These are phyloP conservation scores for Drosophila eohydei DNA, from an alignment of 2,888 invertebrate species.

Conservation along the genomic window DNA sequence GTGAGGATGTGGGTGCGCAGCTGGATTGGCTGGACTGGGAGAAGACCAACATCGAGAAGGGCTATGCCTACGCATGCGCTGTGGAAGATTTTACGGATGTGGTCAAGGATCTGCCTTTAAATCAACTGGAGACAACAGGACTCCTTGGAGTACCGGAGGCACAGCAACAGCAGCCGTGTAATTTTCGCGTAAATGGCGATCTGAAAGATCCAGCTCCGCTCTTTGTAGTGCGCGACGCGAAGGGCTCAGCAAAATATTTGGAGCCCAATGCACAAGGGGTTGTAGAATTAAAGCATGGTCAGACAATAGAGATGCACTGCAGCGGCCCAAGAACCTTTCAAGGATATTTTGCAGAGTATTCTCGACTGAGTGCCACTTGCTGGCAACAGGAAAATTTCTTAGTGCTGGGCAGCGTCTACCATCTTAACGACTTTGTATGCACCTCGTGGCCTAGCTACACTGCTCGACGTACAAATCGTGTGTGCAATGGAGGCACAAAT, in stretches of 20 bases:
- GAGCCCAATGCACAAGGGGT: conserved; percentile 61
- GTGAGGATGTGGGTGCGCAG: conserved; percentile 66
- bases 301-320: conserved; percentile 62
- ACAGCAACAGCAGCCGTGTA: conserved; percentile 21
- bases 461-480: conserved; percentile 70
- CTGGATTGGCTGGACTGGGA: conserved; percentile 71
- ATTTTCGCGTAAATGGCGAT: conserved; percentile 66
- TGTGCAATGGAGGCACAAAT: conserved; percentile 79
- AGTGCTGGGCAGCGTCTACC: conserved; percentile 61
- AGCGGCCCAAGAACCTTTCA: conserved; percentile 48
- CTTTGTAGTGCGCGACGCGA: conserved; percentile 84
- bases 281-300: conserved; percentile 51
- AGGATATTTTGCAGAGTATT: conserved; percentile 53
- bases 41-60: conserved; percentile 45
- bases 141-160: conserved; percentile 45
- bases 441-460: conserved; percentile 72
- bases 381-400: conserved; percentile 68
- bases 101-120: conserved; percentile 58
- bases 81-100: conserved; percentile 63
- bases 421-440: conserved; percentile 83
- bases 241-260: conserved; percentile 44
- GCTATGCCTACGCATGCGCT: conserved; percentile 72
- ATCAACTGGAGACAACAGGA: conserved; percentile 56
- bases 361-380: conserved; percentile 73
- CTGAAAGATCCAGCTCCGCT: conserved; percentile 87